Base-by-base conservation (phyloP, 1,140 invertebrate species). In the Pectinophora gossypiella region DNA sequence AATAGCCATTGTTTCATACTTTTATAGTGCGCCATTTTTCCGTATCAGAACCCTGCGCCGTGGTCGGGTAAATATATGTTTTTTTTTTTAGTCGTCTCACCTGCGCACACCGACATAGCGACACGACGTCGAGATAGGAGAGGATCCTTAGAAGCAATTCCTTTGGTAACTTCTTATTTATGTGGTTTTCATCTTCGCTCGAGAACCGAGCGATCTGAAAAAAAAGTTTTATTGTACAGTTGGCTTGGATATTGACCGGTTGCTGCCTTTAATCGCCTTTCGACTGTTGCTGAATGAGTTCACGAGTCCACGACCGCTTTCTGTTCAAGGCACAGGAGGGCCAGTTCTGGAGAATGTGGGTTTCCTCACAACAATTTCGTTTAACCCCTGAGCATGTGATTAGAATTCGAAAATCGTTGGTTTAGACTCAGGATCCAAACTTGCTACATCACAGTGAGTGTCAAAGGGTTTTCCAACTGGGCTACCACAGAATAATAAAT, bases 101-200 rank as follows among this genome's bases (percentile, higher is more conserved):
- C 92, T 99, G 98, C 61, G 98, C 98, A 92, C 98, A 99, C 66
- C 98, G 91, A 87, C 98, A 99, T 64, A 99, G 89, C 23, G 98
- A 97, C 13, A 99, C 95, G 22, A 99, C 97, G 89, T 99, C 98
- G 86, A 99, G 89, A 85, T 97, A 99, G 35, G 98, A 99, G 87
- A 99, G 96, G 78, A 99, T 98, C 83, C 96, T 92, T 66, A 99
- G 89, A 49, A 98, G 89, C 48, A 99, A 90, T 90, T 99, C 98
- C 82, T 98, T 98, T 61, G 97, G 97, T 78, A 99, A 91, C 91
- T 98, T 98, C 84, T 95, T 96, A 88, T 98, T 99, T 72, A 98
- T 97, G 82, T 94, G 92, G 57, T 94, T 93, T 76, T 97, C 96
- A 85, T 97, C 96, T 63, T 95, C 94, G 10, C 74, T 62, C 48